Evolutionary conservation across 1,140 invertebrate species (phyloP).

Genomic region (Microvelia longipes): DNA sequence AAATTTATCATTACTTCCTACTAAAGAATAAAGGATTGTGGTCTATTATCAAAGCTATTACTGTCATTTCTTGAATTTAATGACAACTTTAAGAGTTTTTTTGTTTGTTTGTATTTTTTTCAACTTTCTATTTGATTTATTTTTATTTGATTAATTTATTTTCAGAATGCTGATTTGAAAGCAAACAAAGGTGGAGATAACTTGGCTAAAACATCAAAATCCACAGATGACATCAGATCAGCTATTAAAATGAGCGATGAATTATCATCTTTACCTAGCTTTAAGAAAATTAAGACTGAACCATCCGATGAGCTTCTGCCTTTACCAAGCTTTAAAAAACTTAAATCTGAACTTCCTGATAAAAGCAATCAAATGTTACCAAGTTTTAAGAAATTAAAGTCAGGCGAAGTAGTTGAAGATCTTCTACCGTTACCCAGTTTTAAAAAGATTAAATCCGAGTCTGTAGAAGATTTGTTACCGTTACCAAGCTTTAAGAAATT

Average conservation of each 20-base stretch:
- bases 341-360: background rate
- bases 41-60: too few relatives aligned
- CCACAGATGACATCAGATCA: background rate
- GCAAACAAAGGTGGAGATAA: background rate
- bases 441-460: background rate
- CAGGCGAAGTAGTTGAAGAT: background rate
- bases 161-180: background rate
- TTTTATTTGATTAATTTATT: too few relatives aligned
- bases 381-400: background rate
- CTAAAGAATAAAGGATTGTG: too few relatives aligned
- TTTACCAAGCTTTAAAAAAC: background rate
- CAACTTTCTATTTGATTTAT: too few relatives aligned
- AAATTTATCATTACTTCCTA: too few relatives aligned
- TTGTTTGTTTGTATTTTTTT: too few relatives aligned
- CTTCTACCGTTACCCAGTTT: background rate
- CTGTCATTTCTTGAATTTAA: too few relatives aligned
- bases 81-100: too few relatives aligned
- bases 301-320: background rate
- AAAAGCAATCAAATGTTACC: background rate
- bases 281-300: background rate
- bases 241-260: background rate
- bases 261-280: background rate
- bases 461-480: background rate
- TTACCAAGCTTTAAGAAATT: slow-evolving; percentile 1
- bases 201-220: background rate